Evolutionary conservation across 92 coral and sea anemone genomes (phyloP).

Genomic region (Umimayanthus chanpuru): DNA sequence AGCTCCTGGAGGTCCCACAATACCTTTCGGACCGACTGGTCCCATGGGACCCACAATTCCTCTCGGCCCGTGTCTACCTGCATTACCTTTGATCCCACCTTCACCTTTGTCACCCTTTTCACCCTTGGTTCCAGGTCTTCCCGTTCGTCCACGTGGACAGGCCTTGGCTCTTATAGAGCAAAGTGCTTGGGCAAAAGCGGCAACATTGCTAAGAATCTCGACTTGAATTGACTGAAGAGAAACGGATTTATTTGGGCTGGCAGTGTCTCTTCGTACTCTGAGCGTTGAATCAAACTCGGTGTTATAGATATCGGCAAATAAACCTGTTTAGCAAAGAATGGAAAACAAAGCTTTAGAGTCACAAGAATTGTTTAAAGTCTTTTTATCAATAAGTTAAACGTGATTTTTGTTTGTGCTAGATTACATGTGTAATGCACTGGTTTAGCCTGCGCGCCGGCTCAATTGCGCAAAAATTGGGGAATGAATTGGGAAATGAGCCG

Average conservation of each 20-base stretch:
- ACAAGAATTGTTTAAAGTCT: too few relatives aligned
- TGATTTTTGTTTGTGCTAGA: too few relatives aligned
- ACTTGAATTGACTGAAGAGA: not conserved
- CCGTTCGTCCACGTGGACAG: slow-evolving; percentile 17
- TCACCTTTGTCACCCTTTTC: not conserved
- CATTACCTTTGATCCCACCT: not conserved
- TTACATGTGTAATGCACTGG: too few relatives aligned
- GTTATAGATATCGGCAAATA: not conserved
- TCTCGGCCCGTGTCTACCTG: slow-evolving; percentile 1
- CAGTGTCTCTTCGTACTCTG: not conserved
- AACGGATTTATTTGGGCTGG: not conserved
- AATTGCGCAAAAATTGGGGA: too few relatives aligned
- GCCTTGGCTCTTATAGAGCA: slow-evolving; percentile 9
- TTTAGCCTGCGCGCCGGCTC: too few relatives aligned
- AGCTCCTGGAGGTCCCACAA: not conserved
- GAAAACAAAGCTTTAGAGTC: too few relatives aligned
- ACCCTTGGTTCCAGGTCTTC: slow-evolving; percentile 16
- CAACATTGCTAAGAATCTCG: not conserved
- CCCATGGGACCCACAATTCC: slow-evolving; percentile 9
- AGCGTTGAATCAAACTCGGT: not conserved
- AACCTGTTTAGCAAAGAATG: not conserved
- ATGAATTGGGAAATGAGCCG: too few relatives aligned
- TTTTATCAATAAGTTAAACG: too few relatives aligned
- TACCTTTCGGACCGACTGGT: not conserved
- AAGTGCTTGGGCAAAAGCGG: not conserved